phyloP scores from a whole-genome alignment of 2,888 invertebrate genomes.

The Epinotia brunnichana region DNA sequence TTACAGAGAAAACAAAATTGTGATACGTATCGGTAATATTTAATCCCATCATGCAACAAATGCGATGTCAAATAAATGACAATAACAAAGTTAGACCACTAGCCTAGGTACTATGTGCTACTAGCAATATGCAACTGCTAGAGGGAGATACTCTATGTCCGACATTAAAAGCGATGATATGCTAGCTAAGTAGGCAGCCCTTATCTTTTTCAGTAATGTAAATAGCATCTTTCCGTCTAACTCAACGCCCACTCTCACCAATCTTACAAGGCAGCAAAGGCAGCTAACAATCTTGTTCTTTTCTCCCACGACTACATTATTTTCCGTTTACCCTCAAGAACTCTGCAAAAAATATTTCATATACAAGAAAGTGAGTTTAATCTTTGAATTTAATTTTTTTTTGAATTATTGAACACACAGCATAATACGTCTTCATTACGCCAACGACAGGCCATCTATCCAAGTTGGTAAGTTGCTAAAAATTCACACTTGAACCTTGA shows the following conservation, averaged over 20 bases:
- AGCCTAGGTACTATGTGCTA: no score
- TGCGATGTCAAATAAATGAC: no score
- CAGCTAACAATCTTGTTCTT: not conserved
- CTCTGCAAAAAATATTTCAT: not conserved
- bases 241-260: not conserved
- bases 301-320: no score
- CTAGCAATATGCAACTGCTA: no score
- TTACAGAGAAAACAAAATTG: no score
- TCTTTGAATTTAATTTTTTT: no score
- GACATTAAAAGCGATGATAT: no score
- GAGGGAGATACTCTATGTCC: no score
- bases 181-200: not conserved
- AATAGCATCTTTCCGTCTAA: not conserved
- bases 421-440: constrained; percentile 19
- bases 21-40: no score
- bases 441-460: constrained; percentile 21
- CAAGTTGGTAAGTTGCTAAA: constrained; percentile 26
- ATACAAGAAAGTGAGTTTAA: no score
- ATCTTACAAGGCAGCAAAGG: not conserved
- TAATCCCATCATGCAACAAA: no score
- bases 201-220: not conserved
- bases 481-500: constrained; percentile 30
- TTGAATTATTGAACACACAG: not conserved
- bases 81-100: no score
- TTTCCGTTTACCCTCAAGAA: not conserved